These are phyloP conservation scores for Aphelenchoides bicaudatus DNA, from an alignment of 2,888 invertebrate genomes.

Conservation along the genomic window DNA sequence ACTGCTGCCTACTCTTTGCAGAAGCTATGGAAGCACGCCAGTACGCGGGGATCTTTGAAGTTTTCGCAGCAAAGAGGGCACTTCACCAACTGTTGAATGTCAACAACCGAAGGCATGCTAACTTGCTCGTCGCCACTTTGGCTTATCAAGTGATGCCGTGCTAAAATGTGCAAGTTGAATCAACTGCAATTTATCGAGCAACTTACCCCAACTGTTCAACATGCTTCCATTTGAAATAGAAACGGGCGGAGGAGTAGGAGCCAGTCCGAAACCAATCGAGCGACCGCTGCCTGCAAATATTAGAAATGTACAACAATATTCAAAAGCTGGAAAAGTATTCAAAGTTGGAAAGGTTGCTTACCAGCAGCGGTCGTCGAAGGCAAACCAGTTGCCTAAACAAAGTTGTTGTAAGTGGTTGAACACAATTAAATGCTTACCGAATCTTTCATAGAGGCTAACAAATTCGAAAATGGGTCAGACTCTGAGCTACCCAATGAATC, in stretches of 20 bases:
- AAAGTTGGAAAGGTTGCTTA: too few species aligned
- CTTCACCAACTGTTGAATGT: slow-evolving; percentile 25
- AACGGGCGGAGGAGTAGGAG: slow-evolving; percentile 47
- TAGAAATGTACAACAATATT: too few species aligned
- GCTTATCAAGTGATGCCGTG: background rate
- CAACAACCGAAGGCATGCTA: background rate
- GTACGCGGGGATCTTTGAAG: slow-evolving; percentile 73
- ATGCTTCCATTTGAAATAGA: slow-evolving; percentile 23
- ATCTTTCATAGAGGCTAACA: slow-evolving; percentile 40
- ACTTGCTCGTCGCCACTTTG: background rate
- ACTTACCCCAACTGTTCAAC: slow-evolving; percentile 2
- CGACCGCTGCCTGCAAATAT: too few species aligned
- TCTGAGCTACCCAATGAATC: slow-evolving; percentile 54
- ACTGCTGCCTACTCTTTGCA: slow-evolving; percentile 68
- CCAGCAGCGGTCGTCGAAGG: slow-evolving; percentile 13
- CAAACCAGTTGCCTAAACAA: background rate
- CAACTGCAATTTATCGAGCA: slow-evolving; percentile 4
- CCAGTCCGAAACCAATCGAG: slow-evolving; percentile 39
- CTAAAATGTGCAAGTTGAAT: background rate
- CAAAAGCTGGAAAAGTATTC: too few species aligned
- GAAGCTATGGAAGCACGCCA: slow-evolving; percentile 78
- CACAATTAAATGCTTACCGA: background rate
- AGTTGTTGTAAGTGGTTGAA: background rate
- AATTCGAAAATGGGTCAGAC: slow-evolving; percentile 42
- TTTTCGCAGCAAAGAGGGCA: slow-evolving; percentile 66